Percentiles rank a stretch among this genome's conserved stretches.
phyloP scores from a whole-genome alignment of 2,888 invertebrate genomes.

The Aproaerema taeniolella region DNA sequence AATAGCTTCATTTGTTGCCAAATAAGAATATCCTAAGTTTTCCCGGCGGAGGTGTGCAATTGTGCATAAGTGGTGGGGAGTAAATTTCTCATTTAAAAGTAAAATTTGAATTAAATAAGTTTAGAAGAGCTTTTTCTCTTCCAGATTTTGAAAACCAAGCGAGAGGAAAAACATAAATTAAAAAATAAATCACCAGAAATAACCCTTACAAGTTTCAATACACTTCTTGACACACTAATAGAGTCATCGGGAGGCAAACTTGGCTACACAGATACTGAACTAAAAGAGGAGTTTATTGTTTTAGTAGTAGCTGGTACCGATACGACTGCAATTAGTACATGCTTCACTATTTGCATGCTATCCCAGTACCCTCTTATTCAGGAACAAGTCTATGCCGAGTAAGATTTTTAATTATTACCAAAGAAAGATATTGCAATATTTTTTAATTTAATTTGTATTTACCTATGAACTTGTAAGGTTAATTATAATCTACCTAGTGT shows the following conservation, averaged over 20 bases:
- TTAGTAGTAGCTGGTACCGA: conserved; percentile 29
- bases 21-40: too few species aligned
- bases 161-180: not conserved
- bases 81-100: not conserved
- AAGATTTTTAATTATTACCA: not conserved
- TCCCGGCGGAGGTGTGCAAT: too few species aligned
- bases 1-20: too few species aligned
- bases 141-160: not conserved
- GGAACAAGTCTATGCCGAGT: conserved; percentile 32
- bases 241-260: conserved; percentile 18
- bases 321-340: conserved; percentile 30
- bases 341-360: conserved; percentile 30
- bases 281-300: conserved; percentile 31
- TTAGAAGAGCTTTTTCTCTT: not conserved
- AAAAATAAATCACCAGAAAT: not conserved
- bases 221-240: conserved; percentile 21
- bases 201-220: not conserved
- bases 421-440: not conserved
- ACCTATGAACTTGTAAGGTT: not conserved
- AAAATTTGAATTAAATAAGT: not conserved
- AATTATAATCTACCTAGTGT: not conserved
- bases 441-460: not conserved
- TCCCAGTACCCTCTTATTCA: conserved; percentile 34
- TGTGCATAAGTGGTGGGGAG: not conserved
- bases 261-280: conserved; percentile 25